A percentile compares a stretch with the other conserved stretches of the same genome.
These are phyloP conservation scores for Melanotaenia parkinsoni DNA, from an alignment of 2,797 vertebrate species.

Conservation along the genomic window DNA sequence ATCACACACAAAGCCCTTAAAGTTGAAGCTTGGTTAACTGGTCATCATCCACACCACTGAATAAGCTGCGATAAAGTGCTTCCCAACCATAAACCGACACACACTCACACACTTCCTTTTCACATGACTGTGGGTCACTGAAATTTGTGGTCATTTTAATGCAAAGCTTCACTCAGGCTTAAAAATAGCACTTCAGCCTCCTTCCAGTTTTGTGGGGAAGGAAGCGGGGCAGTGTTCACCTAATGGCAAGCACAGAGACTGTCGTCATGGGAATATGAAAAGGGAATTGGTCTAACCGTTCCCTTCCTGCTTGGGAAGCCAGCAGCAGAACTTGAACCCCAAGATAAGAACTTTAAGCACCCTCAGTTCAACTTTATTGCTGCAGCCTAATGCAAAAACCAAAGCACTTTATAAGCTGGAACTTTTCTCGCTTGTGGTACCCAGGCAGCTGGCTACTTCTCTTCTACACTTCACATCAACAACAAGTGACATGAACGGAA, in stretches of 20 bases:
- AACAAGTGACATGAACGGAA: constrained; percentile 60
- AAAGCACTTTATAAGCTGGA: constrained; percentile 45
- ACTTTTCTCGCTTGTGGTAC: constrained; percentile 46
- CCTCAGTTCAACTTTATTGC: constrained; percentile 47
- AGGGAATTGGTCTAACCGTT: constrained; percentile 73
- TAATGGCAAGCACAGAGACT: constrained; percentile 68
- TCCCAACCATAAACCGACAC: constrained; percentile 46
- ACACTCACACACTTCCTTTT: constrained; percentile 59
- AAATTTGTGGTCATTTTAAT: constrained; percentile 55
- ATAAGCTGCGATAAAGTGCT: constrained; percentile 64
- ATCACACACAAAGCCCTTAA: constrained; percentile 44
- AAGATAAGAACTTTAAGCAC: constrained; percentile 72
- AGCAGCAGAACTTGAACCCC: constrained; percentile 51
- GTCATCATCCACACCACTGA: constrained; percentile 47
- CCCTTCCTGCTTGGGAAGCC: constrained; percentile 67
- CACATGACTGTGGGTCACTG: constrained; percentile 58
- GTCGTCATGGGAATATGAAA: constrained; percentile 74
- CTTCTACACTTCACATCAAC: constrained; percentile 45
- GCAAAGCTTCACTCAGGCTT: constrained; percentile 37
- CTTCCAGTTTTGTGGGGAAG: constrained; percentile 70
- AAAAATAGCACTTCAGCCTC: constrained; percentile 70
- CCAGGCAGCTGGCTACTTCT: constrained; percentile 52
- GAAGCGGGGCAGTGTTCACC: constrained; percentile 68
- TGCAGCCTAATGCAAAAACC: constrained; percentile 58
- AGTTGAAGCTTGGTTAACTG: constrained; percentile 39